These are phyloP conservation scores for Dastarcus helophoroides DNA, from an alignment of 2,888 invertebrate species.

Conservation along the genomic window DNA sequence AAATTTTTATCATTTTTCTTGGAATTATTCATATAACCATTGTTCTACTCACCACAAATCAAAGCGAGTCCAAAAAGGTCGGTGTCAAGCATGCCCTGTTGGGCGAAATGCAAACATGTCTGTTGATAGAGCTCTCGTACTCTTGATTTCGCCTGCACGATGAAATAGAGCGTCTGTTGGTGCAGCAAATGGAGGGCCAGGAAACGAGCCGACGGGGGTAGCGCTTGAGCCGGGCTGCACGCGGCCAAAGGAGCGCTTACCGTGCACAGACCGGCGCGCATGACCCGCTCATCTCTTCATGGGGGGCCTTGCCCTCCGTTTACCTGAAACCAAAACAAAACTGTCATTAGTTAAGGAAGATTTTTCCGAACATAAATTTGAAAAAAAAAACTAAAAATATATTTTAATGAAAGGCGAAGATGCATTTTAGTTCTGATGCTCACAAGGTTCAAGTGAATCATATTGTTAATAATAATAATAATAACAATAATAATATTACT, in stretches of 20 bases:
- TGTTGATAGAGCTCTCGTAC: slow-evolving; percentile 74
- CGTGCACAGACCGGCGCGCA: slow-evolving; percentile 61
- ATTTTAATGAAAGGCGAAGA: too few species aligned
- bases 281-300: slow-evolving; percentile 40
- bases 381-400: too few species aligned
- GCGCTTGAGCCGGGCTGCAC: slow-evolving; percentile 51
- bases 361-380: too few species aligned
- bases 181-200: slow-evolving; percentile 54
- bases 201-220: slow-evolving; percentile 53
- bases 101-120: slow-evolving; percentile 67
- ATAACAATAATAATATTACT: too few species aligned
- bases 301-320: slow-evolving; percentile 30
- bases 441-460: too few species aligned
- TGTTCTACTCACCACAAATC: slow-evolving; percentile 62
- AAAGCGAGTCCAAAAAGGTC: slow-evolving; percentile 79
- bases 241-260: slow-evolving; percentile 72
- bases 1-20: slow-evolving; percentile 6
- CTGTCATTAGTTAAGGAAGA: too few species aligned
- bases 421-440: too few species aligned
- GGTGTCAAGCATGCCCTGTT: slow-evolving; percentile 73
- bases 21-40: too few species aligned
- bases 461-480: too few species aligned
- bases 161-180: slow-evolving; percentile 45
- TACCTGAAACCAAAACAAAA: slow-evolving; percentile 23
- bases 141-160: slow-evolving; percentile 67